Conservation (phyloP, 2,888 invertebrate species). For the Sthenelais limicola region DNA sequence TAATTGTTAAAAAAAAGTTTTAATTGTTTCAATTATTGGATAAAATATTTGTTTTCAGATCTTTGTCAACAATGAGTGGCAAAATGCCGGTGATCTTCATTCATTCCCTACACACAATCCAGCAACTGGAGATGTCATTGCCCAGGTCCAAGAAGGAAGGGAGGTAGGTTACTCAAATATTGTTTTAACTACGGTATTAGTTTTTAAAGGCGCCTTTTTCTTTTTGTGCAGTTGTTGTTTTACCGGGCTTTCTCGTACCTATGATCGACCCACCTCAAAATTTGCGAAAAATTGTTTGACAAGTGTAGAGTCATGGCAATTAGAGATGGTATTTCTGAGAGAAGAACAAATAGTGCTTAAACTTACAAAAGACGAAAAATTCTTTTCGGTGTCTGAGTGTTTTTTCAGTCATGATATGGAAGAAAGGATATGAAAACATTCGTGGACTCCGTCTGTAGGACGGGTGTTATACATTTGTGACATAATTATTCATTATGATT, state of each 20-base stretch:
- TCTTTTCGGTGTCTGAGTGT: too few species aligned
- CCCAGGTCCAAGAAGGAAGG: background rate
- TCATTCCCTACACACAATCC: conserved; percentile 1
- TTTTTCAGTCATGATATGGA: too few species aligned
- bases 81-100: conserved; percentile 10
- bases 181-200: background rate
- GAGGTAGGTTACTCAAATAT: background rate
- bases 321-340: too few species aligned
- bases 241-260: background rate
- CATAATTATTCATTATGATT: too few species aligned
- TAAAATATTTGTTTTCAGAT: conserved; percentile 27
- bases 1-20: too few species aligned
- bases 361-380: too few species aligned
- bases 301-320: too few species aligned
- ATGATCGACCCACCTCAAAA: background rate
- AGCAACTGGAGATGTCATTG: conserved; percentile 3
- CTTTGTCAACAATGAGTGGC: conserved; percentile 26
- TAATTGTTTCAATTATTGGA: too few species aligned
- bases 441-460: too few species aligned
- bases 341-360: too few species aligned
- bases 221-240: background rate
- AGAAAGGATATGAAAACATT: too few species aligned
- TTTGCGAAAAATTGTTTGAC: background rate
- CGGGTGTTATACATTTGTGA: too few species aligned
- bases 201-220: background rate